Percentiles rank a stretch among this genome's conserved stretches.
Conservation (phyloP, 2,113 vertebrate genomes). For the Hippopotamus amphibius region DNA sequence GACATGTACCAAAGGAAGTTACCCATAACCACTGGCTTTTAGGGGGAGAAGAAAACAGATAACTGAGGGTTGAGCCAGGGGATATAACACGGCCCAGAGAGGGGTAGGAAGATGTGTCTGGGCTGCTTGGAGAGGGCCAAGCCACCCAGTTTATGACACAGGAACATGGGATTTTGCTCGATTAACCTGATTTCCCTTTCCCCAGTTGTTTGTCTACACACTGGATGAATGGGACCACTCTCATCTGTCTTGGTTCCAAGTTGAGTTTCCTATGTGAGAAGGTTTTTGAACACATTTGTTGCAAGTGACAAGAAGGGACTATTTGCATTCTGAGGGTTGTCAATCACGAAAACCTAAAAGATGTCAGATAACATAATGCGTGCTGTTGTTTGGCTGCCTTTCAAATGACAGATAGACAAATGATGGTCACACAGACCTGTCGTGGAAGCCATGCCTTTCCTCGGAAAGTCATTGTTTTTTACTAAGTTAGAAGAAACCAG, state of each 20-base stretch:
- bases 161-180: not conserved
- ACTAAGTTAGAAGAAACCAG: not conserved
- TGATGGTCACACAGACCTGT: not conserved
- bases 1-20: not conserved
- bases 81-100: not conserved
- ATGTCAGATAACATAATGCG: not conserved
- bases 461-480: not conserved
- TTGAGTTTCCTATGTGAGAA: not conserved
- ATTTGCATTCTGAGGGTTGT: not conserved
- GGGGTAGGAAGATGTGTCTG: not conserved
- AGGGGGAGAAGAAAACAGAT: not conserved
- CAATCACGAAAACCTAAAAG: not conserved
- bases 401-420: not conserved
- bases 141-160: not conserved
- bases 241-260: not conserved
- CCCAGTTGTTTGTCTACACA: rapidly evolving
- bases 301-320: rapidly evolving
- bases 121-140: not conserved
- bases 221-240: not conserved
- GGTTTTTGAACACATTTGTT: not conserved
- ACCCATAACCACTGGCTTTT: not conserved
- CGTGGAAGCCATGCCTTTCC: not conserved
- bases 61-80: not conserved
- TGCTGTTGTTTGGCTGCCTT: not conserved
- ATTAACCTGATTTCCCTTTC: not conserved